phyloP scores from a whole-genome alignment of 2,113 vertebrate genomes.

The Pelusios castaneus region DNA sequence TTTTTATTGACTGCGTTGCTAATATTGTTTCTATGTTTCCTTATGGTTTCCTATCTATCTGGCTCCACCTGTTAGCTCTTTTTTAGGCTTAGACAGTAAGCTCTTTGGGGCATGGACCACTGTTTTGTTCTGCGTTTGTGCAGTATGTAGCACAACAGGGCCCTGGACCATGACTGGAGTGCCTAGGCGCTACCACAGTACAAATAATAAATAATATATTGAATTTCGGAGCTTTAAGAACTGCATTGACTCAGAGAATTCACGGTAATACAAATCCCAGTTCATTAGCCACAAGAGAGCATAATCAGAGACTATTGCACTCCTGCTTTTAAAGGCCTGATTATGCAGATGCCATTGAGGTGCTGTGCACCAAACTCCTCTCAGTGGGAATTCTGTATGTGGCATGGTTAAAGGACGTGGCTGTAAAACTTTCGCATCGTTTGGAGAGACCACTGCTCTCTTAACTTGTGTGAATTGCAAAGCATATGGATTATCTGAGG shows the following conservation, averaged over 20 bases:
- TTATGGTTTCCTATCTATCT: neutral
- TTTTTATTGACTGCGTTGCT: neutral
- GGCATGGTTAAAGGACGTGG: neutral
- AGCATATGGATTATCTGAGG: neutral
- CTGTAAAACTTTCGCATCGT: neutral
- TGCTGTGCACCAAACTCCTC: neutral
- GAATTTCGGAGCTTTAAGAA: neutral
- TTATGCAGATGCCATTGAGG: neutral
- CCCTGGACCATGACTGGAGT: neutral
- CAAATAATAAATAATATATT: neutral
- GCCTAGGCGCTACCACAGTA: neutral
- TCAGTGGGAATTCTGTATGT: neutral
- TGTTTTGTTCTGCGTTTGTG: neutral
- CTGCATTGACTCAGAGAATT: neutral
- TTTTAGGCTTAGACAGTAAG: neutral
- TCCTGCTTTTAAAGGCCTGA: neutral
- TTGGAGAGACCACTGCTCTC: neutral
- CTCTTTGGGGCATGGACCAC: neutral
- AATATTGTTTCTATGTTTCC: neutral
- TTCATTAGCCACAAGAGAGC: neutral
- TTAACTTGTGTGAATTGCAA: neutral
- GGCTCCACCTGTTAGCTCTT: neutral
- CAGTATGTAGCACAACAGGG: neutral
- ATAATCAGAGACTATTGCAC: neutral
- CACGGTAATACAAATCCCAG: neutral